Conservation (phyloP, 37 sponge, comb jelly and placozoan genomes). For the Diacarnus erythraeanus region DNA sequence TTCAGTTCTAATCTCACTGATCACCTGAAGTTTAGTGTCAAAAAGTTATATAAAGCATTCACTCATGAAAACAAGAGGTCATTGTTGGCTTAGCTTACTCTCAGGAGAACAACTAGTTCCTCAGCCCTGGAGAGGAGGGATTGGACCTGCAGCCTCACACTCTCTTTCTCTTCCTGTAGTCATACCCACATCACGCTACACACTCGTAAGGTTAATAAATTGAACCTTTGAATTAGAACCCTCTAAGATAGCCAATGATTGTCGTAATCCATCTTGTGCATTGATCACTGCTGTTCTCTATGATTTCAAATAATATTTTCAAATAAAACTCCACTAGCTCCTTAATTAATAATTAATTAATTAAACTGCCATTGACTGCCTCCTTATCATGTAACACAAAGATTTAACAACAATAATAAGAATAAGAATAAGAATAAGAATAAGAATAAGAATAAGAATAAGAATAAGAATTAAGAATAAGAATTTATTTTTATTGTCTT, state of each 20-base stretch:
- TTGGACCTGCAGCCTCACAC: conserved; percentile 46
- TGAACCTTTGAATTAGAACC: conserved; percentile 33
- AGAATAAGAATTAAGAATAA: no score
- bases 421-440: no score
- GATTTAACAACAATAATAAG: no score
- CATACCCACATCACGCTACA: background rate
- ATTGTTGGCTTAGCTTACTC: background rate
- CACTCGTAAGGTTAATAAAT: background rate
- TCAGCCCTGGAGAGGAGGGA: conserved; percentile 32
- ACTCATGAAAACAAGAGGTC: background rate
- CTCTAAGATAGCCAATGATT: conserved; percentile 33
- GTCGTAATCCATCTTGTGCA: conserved; percentile 44
- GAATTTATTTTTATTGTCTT: no score
- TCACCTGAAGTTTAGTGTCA: conserved; percentile 28
- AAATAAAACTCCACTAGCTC: background rate
- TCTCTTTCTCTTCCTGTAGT: conserved; percentile 62
- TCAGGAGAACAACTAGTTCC: conserved; percentile 24
- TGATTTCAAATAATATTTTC: background rate
- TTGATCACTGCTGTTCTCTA: conserved; percentile 37
- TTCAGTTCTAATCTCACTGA: conserved; percentile 23
- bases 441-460: no score
- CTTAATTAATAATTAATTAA: background rate
- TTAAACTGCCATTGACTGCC: background rate
- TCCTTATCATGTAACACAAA: no score
- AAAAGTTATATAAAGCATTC: background rate